A percentile compares a stretch with the other conserved stretches of the same genome.
phyloP scores from a whole-genome alignment of 2,113 vertebrate species.

The Tragelaphus strepsiceros region DNA sequence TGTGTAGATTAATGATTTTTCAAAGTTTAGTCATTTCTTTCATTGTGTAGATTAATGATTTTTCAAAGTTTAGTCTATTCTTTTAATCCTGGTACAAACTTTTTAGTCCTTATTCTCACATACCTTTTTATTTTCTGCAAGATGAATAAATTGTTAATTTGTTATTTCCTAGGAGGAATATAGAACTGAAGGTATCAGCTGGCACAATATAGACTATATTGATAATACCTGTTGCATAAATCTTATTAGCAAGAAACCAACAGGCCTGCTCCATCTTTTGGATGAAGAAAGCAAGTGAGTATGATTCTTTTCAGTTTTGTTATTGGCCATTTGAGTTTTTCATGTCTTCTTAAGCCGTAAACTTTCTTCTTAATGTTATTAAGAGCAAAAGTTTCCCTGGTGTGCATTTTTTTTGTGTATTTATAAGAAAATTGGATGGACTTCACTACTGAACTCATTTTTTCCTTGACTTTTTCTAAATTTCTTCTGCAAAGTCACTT shows the following conservation, averaged over 20 bases:
- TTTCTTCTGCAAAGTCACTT: not conserved
- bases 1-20: not conserved
- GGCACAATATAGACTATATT: conserved; percentile 97
- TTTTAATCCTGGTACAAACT: not conserved
- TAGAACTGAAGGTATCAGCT: conserved; percentile 93
- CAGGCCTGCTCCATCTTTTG: conserved; percentile 95
- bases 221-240: conserved; percentile 97
- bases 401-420: not conserved
- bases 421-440: not conserved
- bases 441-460: not conserved
- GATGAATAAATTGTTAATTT: conserved; percentile 43
- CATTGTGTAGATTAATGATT: not conserved
- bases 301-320: conserved; percentile 10
- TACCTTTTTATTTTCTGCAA: conserved; percentile 27
- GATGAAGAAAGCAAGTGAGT: conserved; percentile 99
- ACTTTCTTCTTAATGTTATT: not conserved
- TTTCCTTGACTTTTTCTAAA: not conserved
- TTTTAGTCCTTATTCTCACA: not conserved
- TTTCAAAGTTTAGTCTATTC: not conserved
- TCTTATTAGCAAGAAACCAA: conserved; percentile 99
- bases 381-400: not conserved
- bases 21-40: not conserved
- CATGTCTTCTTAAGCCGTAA: not conserved
- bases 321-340: not conserved
- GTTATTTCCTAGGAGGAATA: conserved; percentile 90